Conservation (phyloP, 2,888 invertebrate species). For the Aphodius granarius region DNA sequence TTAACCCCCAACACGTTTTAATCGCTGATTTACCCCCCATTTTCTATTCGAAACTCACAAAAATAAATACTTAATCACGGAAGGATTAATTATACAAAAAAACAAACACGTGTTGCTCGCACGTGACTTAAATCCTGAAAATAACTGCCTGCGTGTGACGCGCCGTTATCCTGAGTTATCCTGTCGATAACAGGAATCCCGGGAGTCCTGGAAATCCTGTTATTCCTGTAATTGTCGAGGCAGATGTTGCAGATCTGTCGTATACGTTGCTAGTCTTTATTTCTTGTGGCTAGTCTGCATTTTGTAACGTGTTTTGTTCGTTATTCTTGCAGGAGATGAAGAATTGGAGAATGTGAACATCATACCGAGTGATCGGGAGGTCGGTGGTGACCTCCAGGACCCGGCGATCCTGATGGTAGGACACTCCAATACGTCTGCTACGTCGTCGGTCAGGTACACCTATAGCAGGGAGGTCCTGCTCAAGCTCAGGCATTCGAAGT, state of each 20-base stretch:
- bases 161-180: not conserved
- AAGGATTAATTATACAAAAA: too few relatives aligned
- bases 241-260: too few relatives aligned
- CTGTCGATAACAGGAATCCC: not conserved
- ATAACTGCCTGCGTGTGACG: not conserved
- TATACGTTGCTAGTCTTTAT: not conserved
- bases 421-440: constrained; percentile 47
- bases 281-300: not conserved
- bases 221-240: too few relatives aligned
- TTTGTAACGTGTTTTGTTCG: constrained; percentile 6
- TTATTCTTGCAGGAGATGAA: constrained; percentile 54
- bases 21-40: not conserved
- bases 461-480: constrained; percentile 73
- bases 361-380: constrained; percentile 44
- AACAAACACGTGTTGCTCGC: not conserved
- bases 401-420: constrained; percentile 63
- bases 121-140: not conserved
- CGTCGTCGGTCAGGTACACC: constrained; percentile 48
- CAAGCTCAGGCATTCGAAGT: constrained; percentile 69
- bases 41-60: too few relatives aligned
- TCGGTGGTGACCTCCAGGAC: constrained; percentile 49
- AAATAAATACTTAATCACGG: too few relatives aligned
- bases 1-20: not conserved
- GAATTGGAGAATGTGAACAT: constrained; percentile 57
- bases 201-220: too few relatives aligned